phyloP scores from a whole-genome alignment of 2,113 vertebrate genomes.

The Upupa epops region DNA sequence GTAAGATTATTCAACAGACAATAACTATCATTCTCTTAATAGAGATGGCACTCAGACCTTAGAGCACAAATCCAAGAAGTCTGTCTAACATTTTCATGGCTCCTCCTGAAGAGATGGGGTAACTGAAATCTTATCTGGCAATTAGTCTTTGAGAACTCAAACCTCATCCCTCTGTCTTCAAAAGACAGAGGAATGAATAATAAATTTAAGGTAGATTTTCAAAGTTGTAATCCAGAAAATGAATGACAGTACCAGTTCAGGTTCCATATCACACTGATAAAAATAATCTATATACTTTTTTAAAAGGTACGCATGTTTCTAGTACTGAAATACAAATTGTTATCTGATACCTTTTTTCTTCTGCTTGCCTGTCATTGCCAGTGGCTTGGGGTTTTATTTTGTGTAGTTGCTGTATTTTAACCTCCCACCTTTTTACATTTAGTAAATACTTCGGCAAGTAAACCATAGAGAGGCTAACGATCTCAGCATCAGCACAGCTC shows the following conservation, averaged over 20 bases:
- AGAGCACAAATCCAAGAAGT: neutral
- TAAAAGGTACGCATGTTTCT: neutral
- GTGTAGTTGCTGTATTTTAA: neutral
- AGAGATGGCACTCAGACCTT: neutral
- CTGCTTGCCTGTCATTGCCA: neutral
- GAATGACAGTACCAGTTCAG: neutral
- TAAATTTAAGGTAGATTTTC: neutral
- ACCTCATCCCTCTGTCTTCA: neutral
- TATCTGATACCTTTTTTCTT: neutral
- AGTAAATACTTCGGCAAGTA: neutral
- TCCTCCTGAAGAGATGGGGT: neutral
- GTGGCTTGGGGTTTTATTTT: neutral
- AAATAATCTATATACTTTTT: neutral
- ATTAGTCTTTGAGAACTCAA: neutral
- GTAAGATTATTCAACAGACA: neutral
- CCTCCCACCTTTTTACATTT: neutral
- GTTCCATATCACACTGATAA: neutral
- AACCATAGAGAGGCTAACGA: neutral
- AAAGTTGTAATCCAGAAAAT: neutral
- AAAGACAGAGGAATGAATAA: neutral
- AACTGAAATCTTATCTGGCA: neutral
- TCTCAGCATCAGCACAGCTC: neutral
- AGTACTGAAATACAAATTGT: neutral
- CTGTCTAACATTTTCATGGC: neutral
- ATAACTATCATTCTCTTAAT: neutral